phyloP scores from a whole-genome alignment of 2,888 invertebrate genomes.

The Synanthedon tipuliformis region DNA sequence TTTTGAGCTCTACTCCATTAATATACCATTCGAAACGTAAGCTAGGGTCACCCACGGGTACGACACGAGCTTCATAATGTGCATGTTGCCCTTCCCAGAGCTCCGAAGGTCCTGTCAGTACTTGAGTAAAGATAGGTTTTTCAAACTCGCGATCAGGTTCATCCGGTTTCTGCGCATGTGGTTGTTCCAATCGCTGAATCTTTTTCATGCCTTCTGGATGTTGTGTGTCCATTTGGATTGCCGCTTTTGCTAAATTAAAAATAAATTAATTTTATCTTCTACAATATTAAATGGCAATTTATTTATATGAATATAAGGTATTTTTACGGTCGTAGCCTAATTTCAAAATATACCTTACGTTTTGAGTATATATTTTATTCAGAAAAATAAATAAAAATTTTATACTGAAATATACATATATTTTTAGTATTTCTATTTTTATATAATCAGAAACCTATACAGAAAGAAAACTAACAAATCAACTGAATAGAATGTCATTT shows the following conservation, averaged over 20 bases:
- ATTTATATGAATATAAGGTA: too few species aligned
- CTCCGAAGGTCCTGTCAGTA: slow-evolving; percentile 88
- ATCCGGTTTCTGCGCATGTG: slow-evolving; percentile 75
- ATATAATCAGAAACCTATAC: too few species aligned
- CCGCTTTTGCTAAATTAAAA: slow-evolving; percentile 76
- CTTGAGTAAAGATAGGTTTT: slow-evolving; percentile 91
- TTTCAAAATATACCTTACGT: too few species aligned
- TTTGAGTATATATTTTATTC: too few species aligned
- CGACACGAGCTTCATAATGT: slow-evolving; percentile 91
- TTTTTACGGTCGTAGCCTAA: too few species aligned
- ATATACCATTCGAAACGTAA: slow-evolving; percentile 96
- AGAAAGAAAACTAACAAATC: too few species aligned
- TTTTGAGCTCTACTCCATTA: slow-evolving; percentile 91
- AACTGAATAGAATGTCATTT: too few species aligned
- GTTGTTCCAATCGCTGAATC: slow-evolving; percentile 87
- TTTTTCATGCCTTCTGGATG: slow-evolving; percentile 94
- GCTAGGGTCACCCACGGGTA: slow-evolving; percentile 93
- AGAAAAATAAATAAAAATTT: too few species aligned
- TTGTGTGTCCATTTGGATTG: slow-evolving; percentile 88
- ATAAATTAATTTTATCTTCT: background rate
- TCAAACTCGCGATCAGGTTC: slow-evolving; percentile 86
- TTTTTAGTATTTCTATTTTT: too few species aligned
- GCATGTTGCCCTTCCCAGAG: slow-evolving; percentile 93
- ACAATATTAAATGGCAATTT: too few species aligned
- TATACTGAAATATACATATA: too few species aligned